phyloP scores from a whole-genome alignment of 2,113 vertebrate genomes.

The Pteruthius melanotis region DNA sequence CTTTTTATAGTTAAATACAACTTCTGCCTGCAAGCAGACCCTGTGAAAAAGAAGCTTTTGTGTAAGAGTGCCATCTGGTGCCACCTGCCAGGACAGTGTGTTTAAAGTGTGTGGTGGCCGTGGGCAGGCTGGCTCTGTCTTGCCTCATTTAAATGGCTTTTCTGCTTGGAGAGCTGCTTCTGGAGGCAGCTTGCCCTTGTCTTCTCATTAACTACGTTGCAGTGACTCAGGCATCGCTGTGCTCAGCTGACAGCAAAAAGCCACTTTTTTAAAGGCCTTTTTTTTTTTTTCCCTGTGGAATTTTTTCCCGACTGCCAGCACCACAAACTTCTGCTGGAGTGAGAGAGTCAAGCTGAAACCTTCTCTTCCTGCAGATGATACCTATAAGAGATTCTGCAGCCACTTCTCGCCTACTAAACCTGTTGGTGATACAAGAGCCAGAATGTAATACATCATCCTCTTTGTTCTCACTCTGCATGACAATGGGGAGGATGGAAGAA shows the following conservation, averaged over 20 bases:
- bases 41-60: slow-evolving; percentile 21
- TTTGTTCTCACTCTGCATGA: slow-evolving; percentile 6
- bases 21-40: not conserved
- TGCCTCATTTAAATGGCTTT: not conserved
- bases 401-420: not conserved
- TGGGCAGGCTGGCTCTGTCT: not conserved
- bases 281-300: not conserved
- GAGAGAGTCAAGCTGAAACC: not conserved
- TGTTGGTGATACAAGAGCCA: not conserved
- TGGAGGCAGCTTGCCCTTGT: not conserved
- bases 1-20: not conserved
- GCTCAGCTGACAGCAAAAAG: not conserved
- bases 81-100: slow-evolving; percentile 28
- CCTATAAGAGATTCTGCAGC: not conserved
- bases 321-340: not conserved
- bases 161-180: not conserved
- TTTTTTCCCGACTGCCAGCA: not conserved
- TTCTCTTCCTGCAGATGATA: not conserved
- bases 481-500: not conserved
- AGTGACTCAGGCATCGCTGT: not conserved
- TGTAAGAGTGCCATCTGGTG: slow-evolving; percentile 59
- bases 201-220: not conserved
- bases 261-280: not conserved
- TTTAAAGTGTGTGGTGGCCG: not conserved
- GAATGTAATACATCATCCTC: not conserved